Conservation (phyloP, 2,113 vertebrate genomes). For the Aplodontia rufa region DNA sequence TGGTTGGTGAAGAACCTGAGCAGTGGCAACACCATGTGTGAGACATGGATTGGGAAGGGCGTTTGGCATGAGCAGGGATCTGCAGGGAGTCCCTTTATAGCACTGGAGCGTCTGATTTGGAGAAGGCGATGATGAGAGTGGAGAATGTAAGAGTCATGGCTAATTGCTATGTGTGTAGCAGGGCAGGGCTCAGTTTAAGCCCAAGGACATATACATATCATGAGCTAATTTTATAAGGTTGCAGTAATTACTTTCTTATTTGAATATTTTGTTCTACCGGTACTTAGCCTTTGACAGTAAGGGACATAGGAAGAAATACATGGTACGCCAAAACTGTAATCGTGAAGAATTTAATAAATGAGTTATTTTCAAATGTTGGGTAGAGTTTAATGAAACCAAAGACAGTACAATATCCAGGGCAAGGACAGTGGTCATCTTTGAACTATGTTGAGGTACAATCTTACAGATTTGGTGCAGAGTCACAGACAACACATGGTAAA, state of each 20-base stretch:
- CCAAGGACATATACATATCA: background rate
- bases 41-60: background rate
- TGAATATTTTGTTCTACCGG: background rate
- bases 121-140: background rate
- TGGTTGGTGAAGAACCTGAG: background rate
- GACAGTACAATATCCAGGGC: too few relatives aligned
- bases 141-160: fast-evolving
- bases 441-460: background rate
- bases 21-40: fast-evolving
- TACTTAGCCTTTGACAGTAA: background rate
- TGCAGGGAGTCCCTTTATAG: background rate
- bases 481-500: background rate
- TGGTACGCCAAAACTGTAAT: background rate
- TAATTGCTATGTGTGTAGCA: background rate
- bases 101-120: background rate
- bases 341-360: background rate
- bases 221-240: background rate
- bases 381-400: background rate
- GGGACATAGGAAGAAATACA: background rate
- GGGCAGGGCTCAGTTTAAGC: background rate
- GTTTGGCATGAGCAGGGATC: background rate
- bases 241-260: background rate
- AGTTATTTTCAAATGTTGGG: background rate
- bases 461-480: background rate
- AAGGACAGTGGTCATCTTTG: background rate